Conservation (phyloP, 2,888 invertebrate genomes). For the Villa cingulata region DNA sequence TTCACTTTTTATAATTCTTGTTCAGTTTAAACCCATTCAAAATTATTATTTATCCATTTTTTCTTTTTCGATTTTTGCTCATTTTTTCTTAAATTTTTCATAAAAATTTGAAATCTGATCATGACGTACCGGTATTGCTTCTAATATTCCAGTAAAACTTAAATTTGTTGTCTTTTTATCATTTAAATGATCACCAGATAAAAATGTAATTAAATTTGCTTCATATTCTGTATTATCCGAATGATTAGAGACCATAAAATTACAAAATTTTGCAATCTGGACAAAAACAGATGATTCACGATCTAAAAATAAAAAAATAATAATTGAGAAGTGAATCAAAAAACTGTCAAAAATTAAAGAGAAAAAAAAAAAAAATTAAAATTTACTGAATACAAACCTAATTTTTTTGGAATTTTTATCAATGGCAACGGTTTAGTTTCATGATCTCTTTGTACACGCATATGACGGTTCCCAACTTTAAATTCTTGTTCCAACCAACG, state of each 20-base stretch:
- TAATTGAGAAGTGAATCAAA: too few species aligned
- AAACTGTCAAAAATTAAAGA: background rate
- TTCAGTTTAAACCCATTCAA: background rate
- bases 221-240: slow-evolving; percentile 37
- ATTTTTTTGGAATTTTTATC: slow-evolving; percentile 62
- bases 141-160: slow-evolving; percentile 62
- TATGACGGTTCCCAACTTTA: slow-evolving; percentile 70
- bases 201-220: slow-evolving; percentile 54
- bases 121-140: slow-evolving; percentile 66
- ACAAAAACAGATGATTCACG: slow-evolving; percentile 33
- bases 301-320: slow-evolving; percentile 20
- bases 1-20: background rate
- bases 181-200: slow-evolving; percentile 48
- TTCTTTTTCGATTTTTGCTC: slow-evolving; percentile 26
- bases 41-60: background rate
- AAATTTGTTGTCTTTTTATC: slow-evolving; percentile 40
- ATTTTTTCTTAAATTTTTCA: slow-evolving; percentile 65
- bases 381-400: slow-evolving; percentile 41
- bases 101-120: slow-evolving; percentile 74
- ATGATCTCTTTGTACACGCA: slow-evolving; percentile 73
- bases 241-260: slow-evolving; percentile 36
- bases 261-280: slow-evolving; percentile 36
- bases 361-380: background rate
- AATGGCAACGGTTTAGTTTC: slow-evolving; percentile 60
- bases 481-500: slow-evolving; percentile 86